Base-by-base conservation (phyloP, 2,113 vertebrate species). In the Takifugu bimaculatus region DNA sequence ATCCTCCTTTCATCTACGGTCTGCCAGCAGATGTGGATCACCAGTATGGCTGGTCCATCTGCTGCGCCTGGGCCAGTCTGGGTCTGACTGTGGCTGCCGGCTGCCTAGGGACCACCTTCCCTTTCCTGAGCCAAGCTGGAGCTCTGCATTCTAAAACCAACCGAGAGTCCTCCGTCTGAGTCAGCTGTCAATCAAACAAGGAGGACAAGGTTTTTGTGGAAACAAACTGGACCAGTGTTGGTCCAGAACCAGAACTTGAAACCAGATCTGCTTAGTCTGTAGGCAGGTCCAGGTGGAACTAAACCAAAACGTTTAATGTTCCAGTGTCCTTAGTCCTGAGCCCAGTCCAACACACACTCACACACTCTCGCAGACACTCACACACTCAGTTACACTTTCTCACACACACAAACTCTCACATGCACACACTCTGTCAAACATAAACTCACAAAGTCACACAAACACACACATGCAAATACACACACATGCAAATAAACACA, bases 31-130 rank as follows among this genome's bases (percentile, higher is more conserved):
- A 93, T 0, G 93, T 94, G 84, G 92, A 94, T 39, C 93, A 94
- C 0, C 90, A 92, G 32, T 95, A 93, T 29, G 92, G 93, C 71
- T 95, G 93, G 92, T 94, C 93, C 3, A 86, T 94, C 73, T 92
- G 92, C 76, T 93, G 91, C 4, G 92, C 93, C 66, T 94, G 93
- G 91, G 89, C 90, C 75, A 94, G 93, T 54, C 88, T 95, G 74
- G 92, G 91, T 63, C 88, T 96, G 44, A 92, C 81, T 0, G 91
- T 91, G 65, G 91, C 93, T 1, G 84, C 92, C 0, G 91, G 92
- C 49, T 95, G 92, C 67, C 88, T 96, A 47, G 93, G 92, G 27
- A 93, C 92, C 48, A 89, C 90, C 64, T 92, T 91, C n/a, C 93
- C 89, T 0, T 92, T 93, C 77, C 75, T 94, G 67, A 92, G 86